A percentile compares a stretch with the other conserved stretches of the same genome.
Evolutionary conservation across 2,113 vertebrate species (phyloP).

Genomic region (Phaethon lepturus): DNA sequence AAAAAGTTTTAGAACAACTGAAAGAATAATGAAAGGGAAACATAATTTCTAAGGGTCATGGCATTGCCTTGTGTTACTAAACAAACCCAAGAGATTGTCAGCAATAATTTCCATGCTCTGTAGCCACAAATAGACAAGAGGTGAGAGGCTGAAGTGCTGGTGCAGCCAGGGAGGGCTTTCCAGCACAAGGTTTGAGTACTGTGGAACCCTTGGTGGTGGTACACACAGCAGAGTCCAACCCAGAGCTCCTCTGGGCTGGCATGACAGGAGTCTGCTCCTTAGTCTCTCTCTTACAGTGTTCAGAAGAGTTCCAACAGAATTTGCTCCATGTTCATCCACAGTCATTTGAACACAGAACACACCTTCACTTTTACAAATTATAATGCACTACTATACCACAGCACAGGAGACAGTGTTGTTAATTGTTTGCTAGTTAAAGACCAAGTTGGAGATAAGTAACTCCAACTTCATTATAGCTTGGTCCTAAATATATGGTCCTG

Average conservation of each 20-base stretch:
- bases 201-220: not conserved
- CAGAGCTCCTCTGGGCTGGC: not conserved
- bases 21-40: constrained; percentile 1
- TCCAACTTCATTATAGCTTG: not conserved
- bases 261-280: not conserved
- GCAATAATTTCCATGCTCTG: not conserved
- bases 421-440: not conserved
- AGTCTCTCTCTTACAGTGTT: not conserved
- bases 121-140: not conserved
- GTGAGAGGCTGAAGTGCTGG: not conserved
- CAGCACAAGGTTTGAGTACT: not conserved
- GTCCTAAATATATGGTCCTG: not conserved
- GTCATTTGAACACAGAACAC: not conserved
- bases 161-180: not conserved
- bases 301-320: not conserved
- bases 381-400: not conserved
- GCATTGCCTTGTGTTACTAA: not conserved
- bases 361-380: not conserved
- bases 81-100: not conserved
- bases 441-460: not conserved
- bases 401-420: not conserved
- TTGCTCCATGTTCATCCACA: not conserved
- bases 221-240: not conserved
- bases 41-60: not conserved
- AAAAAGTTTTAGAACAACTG: not conserved